Evolutionary conservation across 1,140 invertebrate genomes (phyloP).

Genomic region (Procambarus clarkii): DNA sequence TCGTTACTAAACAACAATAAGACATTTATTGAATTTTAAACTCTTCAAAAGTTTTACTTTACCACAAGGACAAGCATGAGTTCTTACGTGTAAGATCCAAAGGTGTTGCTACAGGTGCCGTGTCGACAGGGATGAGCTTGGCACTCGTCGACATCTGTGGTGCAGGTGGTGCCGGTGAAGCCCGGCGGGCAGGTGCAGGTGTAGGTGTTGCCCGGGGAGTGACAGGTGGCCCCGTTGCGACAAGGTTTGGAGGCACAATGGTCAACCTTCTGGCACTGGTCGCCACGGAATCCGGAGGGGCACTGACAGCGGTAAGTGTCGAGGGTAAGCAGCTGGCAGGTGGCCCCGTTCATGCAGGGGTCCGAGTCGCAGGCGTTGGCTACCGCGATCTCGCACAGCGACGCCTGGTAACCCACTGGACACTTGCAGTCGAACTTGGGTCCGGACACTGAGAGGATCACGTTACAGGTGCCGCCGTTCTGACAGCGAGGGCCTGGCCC

Average conservation of each 20-base stretch:
- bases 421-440: constrained; percentile 90
- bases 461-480: constrained; percentile 93
- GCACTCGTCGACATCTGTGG: constrained; percentile 94
- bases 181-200: constrained; percentile 90
- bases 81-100: constrained; percentile 92
- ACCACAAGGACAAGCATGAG: neutral
- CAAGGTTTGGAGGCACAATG: constrained; percentile 92
- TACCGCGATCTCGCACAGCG: constrained; percentile 93
- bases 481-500: constrained; percentile 88
- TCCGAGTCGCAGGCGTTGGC: constrained; percentile 92
- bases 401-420: constrained; percentile 92
- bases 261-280: constrained; percentile 90
- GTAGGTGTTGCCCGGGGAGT: constrained; percentile 84
- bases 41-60: no score
- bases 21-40: no score
- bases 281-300: constrained; percentile 86
- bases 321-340: constrained; percentile 85
- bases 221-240: constrained; percentile 89
- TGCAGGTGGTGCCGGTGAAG: constrained; percentile 90
- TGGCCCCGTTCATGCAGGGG: constrained; percentile 91
- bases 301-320: constrained; percentile 89
- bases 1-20: no score
- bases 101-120: constrained; percentile 89
- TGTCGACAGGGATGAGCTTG: constrained; percentile 85
- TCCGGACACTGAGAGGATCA: constrained; percentile 82